phyloP scores from a whole-genome alignment of 2,113 vertebrate species.

The Mustela nigripes region DNA sequence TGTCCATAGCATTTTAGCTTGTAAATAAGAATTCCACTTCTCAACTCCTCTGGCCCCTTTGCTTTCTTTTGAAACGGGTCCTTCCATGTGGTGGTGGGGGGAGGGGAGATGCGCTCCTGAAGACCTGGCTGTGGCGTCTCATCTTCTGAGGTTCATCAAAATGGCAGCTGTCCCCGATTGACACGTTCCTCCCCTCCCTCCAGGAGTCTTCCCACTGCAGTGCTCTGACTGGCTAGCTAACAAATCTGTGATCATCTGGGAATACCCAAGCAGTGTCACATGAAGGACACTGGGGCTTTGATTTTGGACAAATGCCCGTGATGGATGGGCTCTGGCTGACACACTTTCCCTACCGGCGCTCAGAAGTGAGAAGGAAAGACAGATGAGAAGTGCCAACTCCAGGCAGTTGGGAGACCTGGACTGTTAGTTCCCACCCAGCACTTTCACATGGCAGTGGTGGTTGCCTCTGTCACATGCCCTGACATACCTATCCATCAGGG shows the following conservation, averaged over 20 bases:
- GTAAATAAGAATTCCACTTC: neutral
- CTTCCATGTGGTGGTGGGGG: neutral
- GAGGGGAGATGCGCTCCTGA: neutral
- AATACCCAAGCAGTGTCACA: neutral
- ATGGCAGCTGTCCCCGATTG: neutral
- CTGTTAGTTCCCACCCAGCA: neutral
- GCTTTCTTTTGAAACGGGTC: neutral
- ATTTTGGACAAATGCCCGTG: neutral
- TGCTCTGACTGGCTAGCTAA: conserved; percentile 33
- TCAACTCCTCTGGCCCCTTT: neutral
- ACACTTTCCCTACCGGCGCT: neutral
- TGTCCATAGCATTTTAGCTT: neutral
- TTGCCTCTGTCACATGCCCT: neutral
- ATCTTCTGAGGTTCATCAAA: neutral
- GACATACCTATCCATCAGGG: neutral
- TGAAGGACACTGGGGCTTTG: neutral
- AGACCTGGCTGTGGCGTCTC: conserved; percentile 5
- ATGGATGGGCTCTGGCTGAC: neutral
- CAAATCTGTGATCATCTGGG: neutral
- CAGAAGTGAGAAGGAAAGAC: neutral
- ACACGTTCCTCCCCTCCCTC: neutral
- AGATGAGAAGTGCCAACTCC: neutral
- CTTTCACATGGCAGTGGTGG: neutral
- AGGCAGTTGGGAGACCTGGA: neutral
- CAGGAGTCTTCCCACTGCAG: neutral